Evolutionary conservation across 2,797 vertebrate species (phyloP).

Genomic region (Petrocephalus schoutedeni): DNA sequence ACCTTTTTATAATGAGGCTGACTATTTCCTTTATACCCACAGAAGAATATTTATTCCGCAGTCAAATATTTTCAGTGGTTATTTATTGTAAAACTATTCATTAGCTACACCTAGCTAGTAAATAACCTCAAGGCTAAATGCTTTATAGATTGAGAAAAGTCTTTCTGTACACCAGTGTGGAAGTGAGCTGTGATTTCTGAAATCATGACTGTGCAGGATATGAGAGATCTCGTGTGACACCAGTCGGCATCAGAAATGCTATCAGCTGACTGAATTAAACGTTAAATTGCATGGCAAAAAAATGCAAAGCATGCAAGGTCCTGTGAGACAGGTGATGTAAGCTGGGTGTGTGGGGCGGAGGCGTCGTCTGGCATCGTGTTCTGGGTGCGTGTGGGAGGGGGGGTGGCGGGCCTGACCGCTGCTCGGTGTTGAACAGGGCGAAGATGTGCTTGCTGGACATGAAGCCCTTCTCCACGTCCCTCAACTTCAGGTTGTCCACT

Average conservation of each 20-base stretch:
- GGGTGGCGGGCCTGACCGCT: slow-evolving; percentile 66
- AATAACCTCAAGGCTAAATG: not conserved
- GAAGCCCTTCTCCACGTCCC: slow-evolving; percentile 93
- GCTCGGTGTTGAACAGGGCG: slow-evolving; percentile 96
- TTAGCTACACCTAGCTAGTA: not conserved
- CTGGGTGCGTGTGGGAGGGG: not conserved
- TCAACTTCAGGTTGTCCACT: slow-evolving; percentile 91
- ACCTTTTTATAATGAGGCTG: not conserved
- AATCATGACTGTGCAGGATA: not conserved
- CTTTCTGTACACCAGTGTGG: not conserved
- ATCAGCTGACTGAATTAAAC: not conserved
- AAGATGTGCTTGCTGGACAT: slow-evolving; percentile 99
- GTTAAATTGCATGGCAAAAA: not conserved
- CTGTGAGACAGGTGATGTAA: not conserved
- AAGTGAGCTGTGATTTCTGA: not conserved
- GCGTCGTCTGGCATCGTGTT: not conserved
- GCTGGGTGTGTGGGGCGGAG: not conserved
- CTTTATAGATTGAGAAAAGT: not conserved
- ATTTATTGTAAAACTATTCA: not conserved
- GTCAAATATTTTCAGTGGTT: not conserved
- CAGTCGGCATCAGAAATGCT: not conserved
- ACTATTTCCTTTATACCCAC: not conserved
- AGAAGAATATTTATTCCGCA: not conserved
- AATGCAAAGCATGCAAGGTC: not conserved
- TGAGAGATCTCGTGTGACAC: not conserved